phyloP scores from a whole-genome alignment of 2,797 vertebrate genomes.

The Leptoclinus maculatus region DNA sequence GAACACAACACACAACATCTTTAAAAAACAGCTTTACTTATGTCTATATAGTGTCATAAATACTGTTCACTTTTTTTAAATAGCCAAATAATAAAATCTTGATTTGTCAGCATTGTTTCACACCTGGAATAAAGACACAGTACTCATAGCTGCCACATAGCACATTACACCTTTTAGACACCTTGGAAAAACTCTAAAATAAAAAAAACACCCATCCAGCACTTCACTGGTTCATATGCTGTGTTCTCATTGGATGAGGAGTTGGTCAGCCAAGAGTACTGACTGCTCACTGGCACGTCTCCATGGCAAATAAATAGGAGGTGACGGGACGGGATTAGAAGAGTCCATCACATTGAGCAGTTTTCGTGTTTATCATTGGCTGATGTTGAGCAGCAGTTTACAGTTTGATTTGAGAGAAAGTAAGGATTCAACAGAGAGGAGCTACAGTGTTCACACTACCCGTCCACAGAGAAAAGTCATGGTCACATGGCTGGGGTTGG shows the following conservation, averaged over 20 bases:
- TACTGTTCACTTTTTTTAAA: conserved; percentile 84
- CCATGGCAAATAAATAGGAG: conserved; percentile 68
- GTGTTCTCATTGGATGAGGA: conserved; percentile 75
- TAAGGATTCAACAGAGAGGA: conserved; percentile 68
- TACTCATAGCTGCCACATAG: conserved; percentile 89
- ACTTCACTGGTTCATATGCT: conserved; percentile 74
- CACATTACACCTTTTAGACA: conserved; percentile 87
- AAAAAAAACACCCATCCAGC: conserved; percentile 69
- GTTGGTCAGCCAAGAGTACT: conserved; percentile 62
- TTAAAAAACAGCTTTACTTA: conserved; percentile 83
- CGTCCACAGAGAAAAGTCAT: conserved; percentile 70
- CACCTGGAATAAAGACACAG: conserved; percentile 88
- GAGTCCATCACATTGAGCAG: conserved; percentile 67
- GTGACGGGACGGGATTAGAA: conserved; percentile 40
- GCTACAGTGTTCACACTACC: conserved; percentile 80
- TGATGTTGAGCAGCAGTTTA: conserved; percentile 83
- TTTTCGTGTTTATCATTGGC: conserved; percentile 72
- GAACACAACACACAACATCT: conserved; percentile 65
- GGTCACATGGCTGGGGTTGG: conserved; percentile 67
- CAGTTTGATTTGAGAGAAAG: conserved; percentile 77
- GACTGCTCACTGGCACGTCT: conserved; percentile 65
- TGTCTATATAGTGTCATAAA: conserved; percentile 84
- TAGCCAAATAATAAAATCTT: conserved; percentile 88
- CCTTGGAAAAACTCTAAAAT: conserved; percentile 78
- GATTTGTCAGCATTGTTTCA: conserved; percentile 88